Evolutionary conservation across 2,888 invertebrate species (phyloP).

Genomic region (Aphidius colemani): DNA sequence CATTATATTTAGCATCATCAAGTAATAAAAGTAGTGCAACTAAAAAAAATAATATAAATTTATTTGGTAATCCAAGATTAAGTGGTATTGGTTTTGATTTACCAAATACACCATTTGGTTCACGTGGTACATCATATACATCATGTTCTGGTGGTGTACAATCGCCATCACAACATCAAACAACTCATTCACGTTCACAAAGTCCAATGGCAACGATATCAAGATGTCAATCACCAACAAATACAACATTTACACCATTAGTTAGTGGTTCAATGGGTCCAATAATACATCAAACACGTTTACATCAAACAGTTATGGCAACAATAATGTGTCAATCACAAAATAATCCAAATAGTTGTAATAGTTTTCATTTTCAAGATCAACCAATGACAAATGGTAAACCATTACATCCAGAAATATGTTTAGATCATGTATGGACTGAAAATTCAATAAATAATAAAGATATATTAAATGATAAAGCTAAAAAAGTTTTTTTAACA

Average conservation of each 20-base stretch:
- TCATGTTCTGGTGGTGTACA: slow-evolving; percentile 49
- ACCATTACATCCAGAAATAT: slow-evolving; percentile 82
- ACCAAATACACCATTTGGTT: slow-evolving; percentile 49
- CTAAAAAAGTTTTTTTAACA: slow-evolving; percentile 79
- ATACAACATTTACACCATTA: slow-evolving; percentile 51
- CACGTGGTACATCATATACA: slow-evolving; percentile 51
- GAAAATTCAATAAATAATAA: slow-evolving; percentile 65
- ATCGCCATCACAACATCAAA: slow-evolving; percentile 46
- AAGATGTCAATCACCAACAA: slow-evolving; percentile 58
- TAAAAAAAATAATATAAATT: slow-evolving; percentile 45
- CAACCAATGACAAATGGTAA: slow-evolving; percentile 52
- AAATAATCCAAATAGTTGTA: slow-evolving; percentile 45
- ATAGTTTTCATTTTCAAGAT: slow-evolving; percentile 48
- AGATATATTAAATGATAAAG: slow-evolving; percentile 64
- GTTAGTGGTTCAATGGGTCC: slow-evolving; percentile 42
- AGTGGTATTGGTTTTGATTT: slow-evolving; percentile 38
- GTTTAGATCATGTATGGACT: slow-evolving; percentile 89
- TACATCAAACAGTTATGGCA: slow-evolving; percentile 51
- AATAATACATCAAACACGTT: slow-evolving; percentile 46
- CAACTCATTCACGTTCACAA: slow-evolving; percentile 60
- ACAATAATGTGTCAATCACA: slow-evolving; percentile 45
- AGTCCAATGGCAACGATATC: slow-evolving; percentile 64
- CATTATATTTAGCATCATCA: slow-evolving; percentile 44
- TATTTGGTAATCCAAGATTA: slow-evolving; percentile 50
- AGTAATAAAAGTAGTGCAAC: slow-evolving; percentile 44